These are phyloP conservation scores for Uloborus plumipes DNA, from an alignment of 2,888 invertebrate genomes.

Conservation along the genomic window DNA sequence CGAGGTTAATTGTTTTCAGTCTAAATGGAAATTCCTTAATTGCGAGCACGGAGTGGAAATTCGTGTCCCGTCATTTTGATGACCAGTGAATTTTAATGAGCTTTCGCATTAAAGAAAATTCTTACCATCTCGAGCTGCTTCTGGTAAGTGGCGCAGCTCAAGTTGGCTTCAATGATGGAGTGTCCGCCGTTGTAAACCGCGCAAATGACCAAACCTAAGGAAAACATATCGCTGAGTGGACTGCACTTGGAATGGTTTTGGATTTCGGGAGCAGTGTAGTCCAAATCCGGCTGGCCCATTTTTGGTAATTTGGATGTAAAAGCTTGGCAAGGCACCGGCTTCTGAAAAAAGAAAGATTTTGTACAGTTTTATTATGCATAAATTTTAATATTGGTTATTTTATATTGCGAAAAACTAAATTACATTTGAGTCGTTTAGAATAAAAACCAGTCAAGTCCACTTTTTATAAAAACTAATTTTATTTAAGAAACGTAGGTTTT, in stretches of 20 bases:
- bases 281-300: slow-evolving; percentile 94
- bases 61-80: too few relatives aligned
- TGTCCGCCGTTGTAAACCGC: slow-evolving; percentile 92
- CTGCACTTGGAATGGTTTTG: slow-evolving; percentile 86
- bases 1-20: too few relatives aligned
- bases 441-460: too few relatives aligned
- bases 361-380: too few relatives aligned
- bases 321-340: slow-evolving; percentile 82
- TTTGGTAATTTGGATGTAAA: slow-evolving; percentile 93
- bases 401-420: too few relatives aligned
- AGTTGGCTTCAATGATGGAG: slow-evolving; percentile 89
- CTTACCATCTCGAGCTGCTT: slow-evolving; percentile 93
- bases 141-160: slow-evolving; percentile 87
- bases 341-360: slow-evolving; percentile 76
- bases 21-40: too few relatives aligned
- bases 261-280: slow-evolving; percentile 94
- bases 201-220: slow-evolving; percentile 93
- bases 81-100: too few relatives aligned
- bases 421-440: too few relatives aligned
- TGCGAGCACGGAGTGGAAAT: too few relatives aligned
- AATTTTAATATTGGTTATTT: too few relatives aligned
- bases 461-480: too few relatives aligned
- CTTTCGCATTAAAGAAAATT: slow-evolving; percentile 58
- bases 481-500: too few relatives aligned
- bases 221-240: slow-evolving; percentile 95